Evolutionary conservation across 2,113 vertebrate species (phyloP).

Genomic region (Corythoichthys intestinalis): DNA sequence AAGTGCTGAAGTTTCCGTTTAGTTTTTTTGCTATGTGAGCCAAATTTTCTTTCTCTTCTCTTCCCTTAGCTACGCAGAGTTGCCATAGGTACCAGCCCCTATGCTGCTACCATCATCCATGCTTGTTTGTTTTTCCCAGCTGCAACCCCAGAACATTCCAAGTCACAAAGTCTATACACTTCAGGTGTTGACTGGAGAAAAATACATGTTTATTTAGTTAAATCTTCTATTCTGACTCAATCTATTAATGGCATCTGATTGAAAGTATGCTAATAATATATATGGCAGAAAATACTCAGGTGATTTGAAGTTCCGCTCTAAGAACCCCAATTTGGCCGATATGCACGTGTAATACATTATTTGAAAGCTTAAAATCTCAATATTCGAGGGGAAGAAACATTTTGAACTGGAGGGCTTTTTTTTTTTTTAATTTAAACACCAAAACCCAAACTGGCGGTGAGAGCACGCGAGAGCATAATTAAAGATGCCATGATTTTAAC

Average conservation of each 20-base stretch:
- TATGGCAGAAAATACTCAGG: no score
- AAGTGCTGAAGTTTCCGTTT: conserved; percentile 47
- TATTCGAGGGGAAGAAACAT: no score
- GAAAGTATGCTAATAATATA: conserved; percentile 12
- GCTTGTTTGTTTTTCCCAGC: conserved; percentile 68
- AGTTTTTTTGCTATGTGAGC: conserved; percentile 38
- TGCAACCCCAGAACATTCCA: conserved; percentile 27
- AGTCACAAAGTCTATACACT: conserved; percentile 36
- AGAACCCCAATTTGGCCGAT: no score
- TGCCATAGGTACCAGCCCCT: conserved; percentile 48
- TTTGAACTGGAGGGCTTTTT: no score
- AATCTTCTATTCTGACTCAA: conserved; percentile 40
- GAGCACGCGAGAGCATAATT: no score
- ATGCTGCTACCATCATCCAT: conserved; percentile 25
- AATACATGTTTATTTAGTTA: conserved; percentile 28
- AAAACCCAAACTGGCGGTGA: no score
- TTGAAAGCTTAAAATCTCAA: no score
- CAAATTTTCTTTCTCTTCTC: conserved; percentile 32
- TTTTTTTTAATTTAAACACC: no score
- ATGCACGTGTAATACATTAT: no score
- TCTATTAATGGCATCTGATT: conserved; percentile 11
- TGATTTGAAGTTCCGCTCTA: no score
- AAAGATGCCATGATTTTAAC: no score
- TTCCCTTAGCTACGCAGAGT: conserved; percentile 54
- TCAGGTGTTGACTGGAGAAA: conserved; percentile 19